phyloP scores from a whole-genome alignment of 2,797 vertebrate genomes.

The Brachyrhaphis roseni region DNA sequence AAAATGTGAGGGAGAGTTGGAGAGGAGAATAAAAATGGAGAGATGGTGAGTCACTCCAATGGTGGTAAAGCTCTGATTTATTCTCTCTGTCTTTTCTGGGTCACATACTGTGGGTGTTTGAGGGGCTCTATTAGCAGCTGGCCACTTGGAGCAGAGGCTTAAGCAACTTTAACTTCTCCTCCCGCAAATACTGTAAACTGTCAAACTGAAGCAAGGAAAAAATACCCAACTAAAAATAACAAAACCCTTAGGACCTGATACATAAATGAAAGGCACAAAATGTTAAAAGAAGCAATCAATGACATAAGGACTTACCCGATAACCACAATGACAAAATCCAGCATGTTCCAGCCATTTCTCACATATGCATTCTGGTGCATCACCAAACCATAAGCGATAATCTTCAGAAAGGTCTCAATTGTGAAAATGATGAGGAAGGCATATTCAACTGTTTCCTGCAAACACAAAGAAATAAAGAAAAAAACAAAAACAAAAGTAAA shows the following conservation, averaged over 20 bases:
- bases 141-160: slow-evolving; percentile 62
- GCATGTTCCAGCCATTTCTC: slow-evolving; percentile 98
- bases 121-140: slow-evolving; percentile 71
- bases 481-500: neutral
- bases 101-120: slow-evolving; percentile 76
- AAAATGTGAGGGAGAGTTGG: slow-evolving; percentile 48
- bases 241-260: slow-evolving; percentile 10
- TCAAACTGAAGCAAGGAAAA: slow-evolving; percentile 34
- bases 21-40: slow-evolving; percentile 66
- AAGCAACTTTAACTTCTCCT: slow-evolving; percentile 64
- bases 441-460: slow-evolving; percentile 99
- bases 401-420: slow-evolving; percentile 99
- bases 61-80: slow-evolving; percentile 78
- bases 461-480: slow-evolving; percentile 48
- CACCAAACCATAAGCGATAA: slow-evolving; percentile 97
- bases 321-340: slow-evolving; percentile 99
- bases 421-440: slow-evolving; percentile 99
- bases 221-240: slow-evolving; percentile 25
- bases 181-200: slow-evolving; percentile 46
- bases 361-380: slow-evolving; percentile 97
- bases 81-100: slow-evolving; percentile 83
- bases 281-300: neutral
- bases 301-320: slow-evolving; percentile 88
- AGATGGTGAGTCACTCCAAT: slow-evolving; percentile 78
- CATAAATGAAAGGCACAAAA: slow-evolving; percentile 2